A percentile compares a stretch with the other conserved stretches of the same genome.
These are phyloP conservation scores for Sphaeramia orbicularis DNA, from an alignment of 2,797 vertebrate genomes.

Conservation along the genomic window DNA sequence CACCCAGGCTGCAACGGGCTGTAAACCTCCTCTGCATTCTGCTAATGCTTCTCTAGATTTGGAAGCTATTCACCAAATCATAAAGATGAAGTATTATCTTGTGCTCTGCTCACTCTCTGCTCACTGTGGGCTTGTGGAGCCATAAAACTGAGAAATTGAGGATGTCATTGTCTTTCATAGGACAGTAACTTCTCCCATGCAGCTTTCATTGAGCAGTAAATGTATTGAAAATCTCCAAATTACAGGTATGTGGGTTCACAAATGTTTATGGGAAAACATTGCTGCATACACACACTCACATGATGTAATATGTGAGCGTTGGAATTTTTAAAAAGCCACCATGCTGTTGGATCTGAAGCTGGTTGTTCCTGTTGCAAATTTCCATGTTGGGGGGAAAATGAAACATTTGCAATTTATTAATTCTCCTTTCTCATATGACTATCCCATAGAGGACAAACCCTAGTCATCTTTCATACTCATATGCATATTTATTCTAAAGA, in stretches of 20 bases:
- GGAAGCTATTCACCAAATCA: conserved; percentile 48
- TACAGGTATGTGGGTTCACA: not conserved
- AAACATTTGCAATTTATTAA: conserved; percentile 14
- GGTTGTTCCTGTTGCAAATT: conserved; percentile 36
- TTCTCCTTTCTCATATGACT: conserved; percentile 15
- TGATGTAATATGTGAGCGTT: conserved; percentile 23
- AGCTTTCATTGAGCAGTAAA: conserved; percentile 44
- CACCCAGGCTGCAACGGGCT: conserved; percentile 9
- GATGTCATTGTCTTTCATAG: conserved; percentile 61
- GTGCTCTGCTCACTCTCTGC: conserved; percentile 33
- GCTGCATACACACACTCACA: conserved; percentile 2
- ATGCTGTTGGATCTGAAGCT: conserved; percentile 6
- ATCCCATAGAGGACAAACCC: conserved; percentile 31
- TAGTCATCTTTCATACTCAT: conserved; percentile 20
- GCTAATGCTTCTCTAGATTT: conserved; percentile 41
- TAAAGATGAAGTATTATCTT: conserved; percentile 68
- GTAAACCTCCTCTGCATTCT: conserved; percentile 43
- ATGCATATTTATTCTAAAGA: not conserved
- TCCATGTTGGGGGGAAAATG: conserved; percentile 14
- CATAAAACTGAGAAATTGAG: conserved; percentile 63
- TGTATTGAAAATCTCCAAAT: conserved; percentile 19
- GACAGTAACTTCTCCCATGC: conserved; percentile 51
- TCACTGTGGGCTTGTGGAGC: conserved; percentile 39
- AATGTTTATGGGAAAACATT: conserved; percentile 4
- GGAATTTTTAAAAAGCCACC: conserved; percentile 9